A percentile compares a stretch with the other conserved stretches of the same genome.
These are phyloP conservation scores for Bufo gargarizans DNA, from an alignment of 2,113 vertebrate species.

Conservation along the genomic window DNA sequence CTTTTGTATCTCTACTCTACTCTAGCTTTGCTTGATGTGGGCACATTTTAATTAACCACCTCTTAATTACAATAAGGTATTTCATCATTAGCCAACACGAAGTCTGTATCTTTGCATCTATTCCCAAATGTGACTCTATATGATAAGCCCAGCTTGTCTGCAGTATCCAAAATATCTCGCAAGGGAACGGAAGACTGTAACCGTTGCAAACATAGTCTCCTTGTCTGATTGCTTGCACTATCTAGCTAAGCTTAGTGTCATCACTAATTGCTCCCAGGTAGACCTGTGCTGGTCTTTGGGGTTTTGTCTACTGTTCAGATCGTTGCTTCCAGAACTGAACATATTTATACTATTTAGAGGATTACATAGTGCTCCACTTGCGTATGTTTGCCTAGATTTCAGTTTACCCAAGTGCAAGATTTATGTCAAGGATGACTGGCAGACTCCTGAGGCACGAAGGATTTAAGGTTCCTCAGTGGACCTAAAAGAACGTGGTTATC, in stretches of 20 bases:
- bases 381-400: slow-evolving; percentile 35
- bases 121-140: neutral
- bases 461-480: slow-evolving; percentile 2
- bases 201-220: neutral
- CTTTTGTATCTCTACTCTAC: neutral
- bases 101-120: neutral
- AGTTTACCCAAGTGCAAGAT: accelerated
- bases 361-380: accelerated
- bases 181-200: neutral
- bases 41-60: slow-evolving; percentile 7
- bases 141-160: slow-evolving; percentile 9
- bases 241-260: neutral
- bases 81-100: neutral
- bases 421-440: slow-evolving; percentile 15
- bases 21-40: neutral
- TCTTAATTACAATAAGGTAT: slow-evolving; percentile 18
- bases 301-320: neutral
- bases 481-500: neutral
- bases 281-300: neutral
- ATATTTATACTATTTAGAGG: neutral
- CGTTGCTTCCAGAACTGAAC: accelerated
- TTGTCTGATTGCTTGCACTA: neutral
- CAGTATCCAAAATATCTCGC: neutral
- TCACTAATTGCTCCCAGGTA: slow-evolving; percentile 43
- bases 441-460: neutral